Evolutionary conservation across 2,113 vertebrate genomes (phyloP).

Genomic region (Pollachius pollachius): DNA sequence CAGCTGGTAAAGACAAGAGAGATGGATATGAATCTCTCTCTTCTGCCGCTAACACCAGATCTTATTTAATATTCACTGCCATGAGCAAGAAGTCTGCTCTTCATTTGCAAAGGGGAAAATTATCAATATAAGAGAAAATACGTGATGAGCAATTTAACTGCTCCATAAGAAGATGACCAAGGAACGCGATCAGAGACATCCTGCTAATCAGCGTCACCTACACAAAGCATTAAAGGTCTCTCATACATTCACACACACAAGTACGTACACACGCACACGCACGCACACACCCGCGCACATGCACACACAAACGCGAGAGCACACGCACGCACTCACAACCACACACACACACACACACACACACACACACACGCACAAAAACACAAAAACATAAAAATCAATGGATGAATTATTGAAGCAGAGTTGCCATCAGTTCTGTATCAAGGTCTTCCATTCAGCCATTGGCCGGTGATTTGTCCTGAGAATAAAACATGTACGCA

Average conservation of each 20-base stretch:
- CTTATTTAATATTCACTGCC: conserved; percentile 31
- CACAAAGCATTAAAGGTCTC: background rate
- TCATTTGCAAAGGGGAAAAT: conserved; percentile 26
- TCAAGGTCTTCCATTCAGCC: too few relatives aligned
- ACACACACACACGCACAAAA: background rate
- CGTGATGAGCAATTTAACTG: conserved; percentile 31
- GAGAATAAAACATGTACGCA: background rate
- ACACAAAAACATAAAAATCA: background rate
- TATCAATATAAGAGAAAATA: conserved; percentile 42
- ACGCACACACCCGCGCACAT: background rate
- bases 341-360: too few relatives aligned
- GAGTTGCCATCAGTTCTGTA: background rate
- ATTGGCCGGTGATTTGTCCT: background rate
- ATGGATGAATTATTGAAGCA: conserved; percentile 2
- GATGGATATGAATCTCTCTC: background rate
- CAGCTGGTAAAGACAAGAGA: background rate
- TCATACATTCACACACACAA: background rate
- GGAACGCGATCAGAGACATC: conserved; percentile 19
- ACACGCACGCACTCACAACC: background rate
- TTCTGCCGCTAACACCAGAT: conserved; percentile 1
- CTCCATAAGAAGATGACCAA: conserved; percentile 16
- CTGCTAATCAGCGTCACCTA: conserved; percentile 9
- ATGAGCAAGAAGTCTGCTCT: conserved; percentile 25
- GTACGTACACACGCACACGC: background rate
- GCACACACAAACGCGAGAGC: background rate